These are phyloP conservation scores for Camelus bactrianus DNA, from an alignment of 2,113 vertebrate genomes.

Conservation along the genomic window DNA sequence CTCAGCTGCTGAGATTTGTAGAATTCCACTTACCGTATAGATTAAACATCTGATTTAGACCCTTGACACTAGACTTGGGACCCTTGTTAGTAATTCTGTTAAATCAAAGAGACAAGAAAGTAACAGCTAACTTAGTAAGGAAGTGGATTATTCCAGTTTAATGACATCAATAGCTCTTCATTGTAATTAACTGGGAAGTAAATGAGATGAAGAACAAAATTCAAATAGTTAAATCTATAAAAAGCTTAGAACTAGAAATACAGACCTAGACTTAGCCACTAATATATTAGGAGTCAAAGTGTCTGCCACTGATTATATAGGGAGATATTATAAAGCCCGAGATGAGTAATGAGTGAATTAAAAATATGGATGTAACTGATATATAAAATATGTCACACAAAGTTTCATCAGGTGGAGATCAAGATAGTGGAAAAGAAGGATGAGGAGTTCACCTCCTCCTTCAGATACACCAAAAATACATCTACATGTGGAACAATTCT, in stretches of 20 bases:
- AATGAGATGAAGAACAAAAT: slow-evolving; percentile 3
- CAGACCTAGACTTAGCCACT: not conserved
- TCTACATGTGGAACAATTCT: no score
- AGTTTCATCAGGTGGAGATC: not conserved
- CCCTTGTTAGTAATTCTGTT: not conserved
- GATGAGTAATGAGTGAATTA: not conserved
- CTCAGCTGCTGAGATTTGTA: not conserved
- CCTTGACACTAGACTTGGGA: not conserved
- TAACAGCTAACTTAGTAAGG: not conserved
- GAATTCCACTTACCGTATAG: not conserved
- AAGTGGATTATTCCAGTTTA: not conserved
- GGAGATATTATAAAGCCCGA: not conserved
- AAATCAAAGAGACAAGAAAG: not conserved
- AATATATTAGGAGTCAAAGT: not conserved
- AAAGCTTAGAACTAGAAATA: not conserved
- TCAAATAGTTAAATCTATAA: not conserved
- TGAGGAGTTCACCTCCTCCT: no score
- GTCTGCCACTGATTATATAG: not conserved
- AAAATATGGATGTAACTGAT: not conserved
- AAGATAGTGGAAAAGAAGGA: no score
- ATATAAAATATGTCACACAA: not conserved
- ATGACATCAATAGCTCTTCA: not conserved
- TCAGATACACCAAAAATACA: no score
- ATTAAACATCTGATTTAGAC: slow-evolving; percentile 16
- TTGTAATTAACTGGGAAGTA: not conserved